A percentile compares a stretch with the other conserved stretches of the same genome.
These are phyloP conservation scores for cattle (Bos taurus) DNA, from an alignment of 2,113 vertebrate species.

Conservation along the genomic window DNA sequence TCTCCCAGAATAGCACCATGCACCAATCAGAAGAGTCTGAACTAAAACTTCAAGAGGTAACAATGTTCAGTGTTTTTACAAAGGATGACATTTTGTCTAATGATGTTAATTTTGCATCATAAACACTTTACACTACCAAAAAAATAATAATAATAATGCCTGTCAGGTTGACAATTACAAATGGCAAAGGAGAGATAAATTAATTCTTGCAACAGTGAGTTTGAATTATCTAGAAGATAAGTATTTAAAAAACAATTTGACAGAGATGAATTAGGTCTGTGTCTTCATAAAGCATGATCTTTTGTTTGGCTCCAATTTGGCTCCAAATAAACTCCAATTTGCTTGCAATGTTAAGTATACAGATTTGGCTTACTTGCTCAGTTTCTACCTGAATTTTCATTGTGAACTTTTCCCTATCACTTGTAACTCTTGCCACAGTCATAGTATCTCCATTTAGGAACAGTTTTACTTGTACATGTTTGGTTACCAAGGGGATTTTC, in stretches of 20 bases:
- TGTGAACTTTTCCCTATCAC: background rate
- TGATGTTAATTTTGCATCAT: slow-evolving; percentile 53
- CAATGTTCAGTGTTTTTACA: slow-evolving; percentile 24
- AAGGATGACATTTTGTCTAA: slow-evolving; percentile 58
- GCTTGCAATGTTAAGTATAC: background rate
- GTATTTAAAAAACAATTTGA: slow-evolving; percentile 58
- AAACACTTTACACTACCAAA: slow-evolving; percentile 44
- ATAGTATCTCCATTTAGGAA: background rate
- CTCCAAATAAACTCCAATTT: slow-evolving; percentile 5
- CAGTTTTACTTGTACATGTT: background rate
- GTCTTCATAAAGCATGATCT: slow-evolving; percentile 43
- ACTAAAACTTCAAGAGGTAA: slow-evolving; percentile 24
- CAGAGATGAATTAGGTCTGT: slow-evolving; percentile 59
- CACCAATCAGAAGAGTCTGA: background rate
- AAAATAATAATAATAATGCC: background rate
- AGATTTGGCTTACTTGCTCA: background rate
- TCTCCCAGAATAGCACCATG: background rate
- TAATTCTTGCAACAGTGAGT: slow-evolving; percentile 52
- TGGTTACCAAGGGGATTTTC: background rate
- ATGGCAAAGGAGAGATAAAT: slow-evolving; percentile 54
- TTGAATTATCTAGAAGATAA: slow-evolving; percentile 56
- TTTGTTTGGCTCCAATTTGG: slow-evolving; percentile 42
- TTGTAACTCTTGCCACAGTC: background rate
- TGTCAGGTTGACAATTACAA: slow-evolving; percentile 61
- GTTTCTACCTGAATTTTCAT: slow-evolving; percentile 32